Conservation (phyloP, 2,113 vertebrate species). For the Cololabis saira region DNA sequence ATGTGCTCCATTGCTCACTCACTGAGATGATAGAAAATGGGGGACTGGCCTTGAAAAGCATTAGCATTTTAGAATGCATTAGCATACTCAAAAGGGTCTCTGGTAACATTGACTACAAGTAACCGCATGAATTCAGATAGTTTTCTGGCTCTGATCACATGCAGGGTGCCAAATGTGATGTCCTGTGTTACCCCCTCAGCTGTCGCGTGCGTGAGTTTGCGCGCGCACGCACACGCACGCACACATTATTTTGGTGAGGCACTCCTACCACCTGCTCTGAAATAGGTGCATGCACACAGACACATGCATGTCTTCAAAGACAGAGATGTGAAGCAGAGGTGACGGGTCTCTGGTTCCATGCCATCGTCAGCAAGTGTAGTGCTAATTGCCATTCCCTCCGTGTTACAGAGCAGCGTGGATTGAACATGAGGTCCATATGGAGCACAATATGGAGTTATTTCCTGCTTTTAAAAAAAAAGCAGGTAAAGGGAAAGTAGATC, state of each 20-base stretch:
- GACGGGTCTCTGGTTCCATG: constrained; percentile 74
- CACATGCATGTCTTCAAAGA: constrained; percentile 57
- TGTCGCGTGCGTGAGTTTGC: no score
- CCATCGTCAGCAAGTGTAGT: constrained; percentile 74
- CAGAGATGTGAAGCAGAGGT: constrained; percentile 71
- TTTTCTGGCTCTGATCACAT: constrained; percentile 55
- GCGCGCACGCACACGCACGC: neutral
- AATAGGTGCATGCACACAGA: constrained; percentile 59
- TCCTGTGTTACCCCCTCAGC: neutral
- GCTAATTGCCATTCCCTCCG: constrained; percentile 78
- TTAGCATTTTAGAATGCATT: constrained; percentile 75
- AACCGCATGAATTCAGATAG: constrained; percentile 62
- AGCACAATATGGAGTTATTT: constrained; percentile 49
- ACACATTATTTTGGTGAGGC: constrained; percentile 28
- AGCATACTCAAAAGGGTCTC: constrained; percentile 63
- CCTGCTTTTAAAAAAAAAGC: constrained; percentile 22
- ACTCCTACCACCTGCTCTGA: constrained; percentile 56
- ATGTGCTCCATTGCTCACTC: constrained; percentile 38
- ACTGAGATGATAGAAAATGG: constrained; percentile 60
- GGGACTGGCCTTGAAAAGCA: constrained; percentile 55
- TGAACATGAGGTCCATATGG: constrained; percentile 67
- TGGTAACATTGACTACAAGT: constrained; percentile 72
- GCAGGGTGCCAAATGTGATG: constrained; percentile 50
- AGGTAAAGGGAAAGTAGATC: constrained; percentile 10
- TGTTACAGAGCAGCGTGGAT: constrained; percentile 57